phyloP scores from a whole-genome alignment of 2,797 vertebrate genomes.

The Fringilla coelebs region DNA sequence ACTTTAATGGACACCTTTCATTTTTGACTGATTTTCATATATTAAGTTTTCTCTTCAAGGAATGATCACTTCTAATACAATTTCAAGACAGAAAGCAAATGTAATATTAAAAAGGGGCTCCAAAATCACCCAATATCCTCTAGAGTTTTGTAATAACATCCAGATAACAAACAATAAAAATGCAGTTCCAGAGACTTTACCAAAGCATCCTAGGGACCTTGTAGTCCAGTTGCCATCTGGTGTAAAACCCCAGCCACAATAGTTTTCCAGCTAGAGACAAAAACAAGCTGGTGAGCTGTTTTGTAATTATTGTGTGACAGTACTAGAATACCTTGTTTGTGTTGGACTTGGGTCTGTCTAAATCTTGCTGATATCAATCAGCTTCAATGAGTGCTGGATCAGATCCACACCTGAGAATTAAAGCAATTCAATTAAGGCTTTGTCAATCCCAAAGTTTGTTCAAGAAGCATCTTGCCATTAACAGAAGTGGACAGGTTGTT shows the following conservation, averaged over 20 bases:
- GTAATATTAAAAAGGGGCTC: not conserved
- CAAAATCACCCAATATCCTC: not conserved
- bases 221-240: not conserved
- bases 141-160: not conserved
- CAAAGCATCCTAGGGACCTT: not conserved
- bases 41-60: not conserved
- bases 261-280: not conserved
- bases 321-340: not conserved
- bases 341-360: not conserved
- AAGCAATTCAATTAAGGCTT: constrained; percentile 25
- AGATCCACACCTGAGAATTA: constrained; percentile 16
- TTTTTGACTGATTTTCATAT: not conserved
- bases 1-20: not conserved
- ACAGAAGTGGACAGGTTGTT: not conserved
- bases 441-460: not conserved
- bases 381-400: not conserved
- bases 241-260: not conserved
- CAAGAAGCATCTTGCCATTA: constrained; percentile 4
- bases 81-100: not conserved
- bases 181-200: not conserved
- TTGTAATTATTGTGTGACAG: not conserved
- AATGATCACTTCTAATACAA: not conserved
- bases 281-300: not conserved
- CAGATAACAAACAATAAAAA: not conserved
- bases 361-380: not conserved